Conservation (phyloP, 2,888 invertebrate species). For the Brachynemurus nebulosus region DNA sequence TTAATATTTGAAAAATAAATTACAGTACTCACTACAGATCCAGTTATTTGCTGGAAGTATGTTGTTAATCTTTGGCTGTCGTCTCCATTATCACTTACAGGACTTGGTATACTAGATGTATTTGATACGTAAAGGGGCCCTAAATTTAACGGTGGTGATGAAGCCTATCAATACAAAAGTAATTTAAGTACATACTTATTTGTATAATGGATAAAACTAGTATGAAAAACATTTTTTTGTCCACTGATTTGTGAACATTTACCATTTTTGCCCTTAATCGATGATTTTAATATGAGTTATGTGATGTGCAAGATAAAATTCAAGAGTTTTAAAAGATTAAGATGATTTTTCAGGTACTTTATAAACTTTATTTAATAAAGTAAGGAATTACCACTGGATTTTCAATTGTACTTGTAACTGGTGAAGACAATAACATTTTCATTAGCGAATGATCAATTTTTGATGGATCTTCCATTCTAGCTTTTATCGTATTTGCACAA, state of each 20-base stretch:
- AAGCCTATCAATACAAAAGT: conserved; percentile 5
- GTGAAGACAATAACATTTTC: conserved; percentile 6
- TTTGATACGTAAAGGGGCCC: conserved; percentile 4
- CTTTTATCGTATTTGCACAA: too few relatives aligned
- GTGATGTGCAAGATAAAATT: background rate
- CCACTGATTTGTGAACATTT: too few relatives aligned
- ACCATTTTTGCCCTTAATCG: too few relatives aligned
- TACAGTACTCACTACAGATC: conserved; percentile 2
- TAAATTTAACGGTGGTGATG: conserved; percentile 5
- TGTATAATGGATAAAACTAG: too few relatives aligned
- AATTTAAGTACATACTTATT: too few relatives aligned
- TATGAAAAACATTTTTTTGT: too few relatives aligned
- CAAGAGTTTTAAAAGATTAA: background rate
- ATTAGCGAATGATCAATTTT: conserved; percentile 1
- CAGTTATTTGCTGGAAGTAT: conserved; percentile 8
- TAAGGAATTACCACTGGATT: conserved; percentile 3
- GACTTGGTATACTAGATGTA: conserved; percentile 5
- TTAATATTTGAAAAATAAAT: too few relatives aligned
- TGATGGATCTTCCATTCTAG: background rate
- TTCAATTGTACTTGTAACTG: conserved; percentile 2
- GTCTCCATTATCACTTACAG: conserved; percentile 7
- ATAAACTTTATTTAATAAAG: background rate
- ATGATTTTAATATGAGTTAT: too few relatives aligned
- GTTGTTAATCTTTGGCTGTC: conserved; percentile 5
- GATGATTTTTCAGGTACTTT: conserved; percentile 1